A percentile compares a stretch with the other conserved stretches of the same genome.
Evolutionary conservation across 2,797 vertebrate genomes (phyloP).

Genomic region (Takifugu rubripes): DNA sequence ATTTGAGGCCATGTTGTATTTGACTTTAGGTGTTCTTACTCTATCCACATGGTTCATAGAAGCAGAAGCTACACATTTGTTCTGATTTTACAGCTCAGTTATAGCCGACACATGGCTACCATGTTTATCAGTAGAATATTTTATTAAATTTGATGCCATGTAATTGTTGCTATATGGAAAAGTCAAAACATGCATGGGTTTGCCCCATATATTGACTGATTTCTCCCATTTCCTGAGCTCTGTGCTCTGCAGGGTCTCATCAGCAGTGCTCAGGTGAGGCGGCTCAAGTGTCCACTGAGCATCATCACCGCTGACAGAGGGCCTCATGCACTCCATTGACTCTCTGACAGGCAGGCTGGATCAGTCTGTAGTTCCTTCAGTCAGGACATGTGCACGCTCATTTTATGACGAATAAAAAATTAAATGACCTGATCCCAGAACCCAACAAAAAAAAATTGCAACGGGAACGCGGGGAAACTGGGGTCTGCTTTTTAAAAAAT

Average conservation of each 20-base stretch:
- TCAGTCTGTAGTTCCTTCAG: constrained; percentile 23
- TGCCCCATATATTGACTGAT: constrained; percentile 38
- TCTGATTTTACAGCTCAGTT: constrained; percentile 5
- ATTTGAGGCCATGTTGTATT: background rate
- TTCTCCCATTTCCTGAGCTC: constrained; percentile 38
- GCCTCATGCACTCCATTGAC: constrained; percentile 57
- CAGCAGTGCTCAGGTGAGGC: constrained; percentile 55
- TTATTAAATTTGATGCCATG: too few relatives aligned
- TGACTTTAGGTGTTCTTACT: too few relatives aligned
- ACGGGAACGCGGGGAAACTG: constrained; percentile 15
- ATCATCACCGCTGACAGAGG: constrained; percentile 64
- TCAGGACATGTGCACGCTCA: background rate
- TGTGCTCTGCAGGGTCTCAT: constrained; percentile 43
- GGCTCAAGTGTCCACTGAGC: constrained; percentile 45
- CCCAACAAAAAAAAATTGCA: constrained; percentile 1
- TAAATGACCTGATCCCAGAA: constrained; percentile 16
- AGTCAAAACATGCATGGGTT: constrained; percentile 5
- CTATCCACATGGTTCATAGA: constrained; percentile 31
- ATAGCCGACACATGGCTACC: too few relatives aligned
- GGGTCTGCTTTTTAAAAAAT: too few relatives aligned
- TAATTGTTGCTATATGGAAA: background rate
- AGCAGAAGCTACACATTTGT: constrained; percentile 14
- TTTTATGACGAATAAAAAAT: constrained; percentile 14
- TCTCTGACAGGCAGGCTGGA: constrained; percentile 65
- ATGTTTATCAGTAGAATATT: too few relatives aligned